Percentiles rank a stretch among this genome's conserved stretches.
Evolutionary conservation across 2,888 invertebrate species (phyloP).

Genomic region (Meteorus colon): DNA sequence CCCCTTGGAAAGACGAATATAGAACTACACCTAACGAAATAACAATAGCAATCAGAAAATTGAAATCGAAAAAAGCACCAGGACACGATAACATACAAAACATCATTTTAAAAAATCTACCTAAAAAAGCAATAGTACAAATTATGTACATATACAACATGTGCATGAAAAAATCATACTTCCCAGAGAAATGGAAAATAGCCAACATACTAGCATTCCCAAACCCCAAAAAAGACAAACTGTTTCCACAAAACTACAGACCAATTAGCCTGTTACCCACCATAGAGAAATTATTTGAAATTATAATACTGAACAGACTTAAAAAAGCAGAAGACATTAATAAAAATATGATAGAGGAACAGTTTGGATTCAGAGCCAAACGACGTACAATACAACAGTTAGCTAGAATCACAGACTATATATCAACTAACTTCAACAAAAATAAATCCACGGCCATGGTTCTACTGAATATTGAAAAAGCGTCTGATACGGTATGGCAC

Average conservation of each 20-base stretch:
- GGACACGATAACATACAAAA: neutral
- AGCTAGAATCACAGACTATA: too few species aligned
- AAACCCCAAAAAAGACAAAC: constrained; percentile 4
- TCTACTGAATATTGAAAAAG: too few species aligned
- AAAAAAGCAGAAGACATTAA: too few species aligned
- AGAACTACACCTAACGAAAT: neutral
- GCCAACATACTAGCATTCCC: neutral
- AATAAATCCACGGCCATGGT: too few species aligned
- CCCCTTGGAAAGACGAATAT: neutral
- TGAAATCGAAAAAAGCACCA: neutral
- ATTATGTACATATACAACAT: neutral
- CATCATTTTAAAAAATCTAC: constrained; percentile 1
- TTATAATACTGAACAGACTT: too few species aligned
- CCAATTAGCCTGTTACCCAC: neutral
- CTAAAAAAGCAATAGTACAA: constrained; percentile 28
- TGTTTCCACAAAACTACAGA: neutral
- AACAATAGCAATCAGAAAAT: neutral
- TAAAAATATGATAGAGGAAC: too few species aligned
- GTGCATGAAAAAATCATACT: neutral
- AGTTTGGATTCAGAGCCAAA: too few species aligned
- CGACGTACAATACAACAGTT: too few species aligned
- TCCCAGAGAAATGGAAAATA: constrained; percentile 2
- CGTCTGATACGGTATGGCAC: too few species aligned
- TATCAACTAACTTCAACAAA: too few species aligned
- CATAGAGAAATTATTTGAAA: too few species aligned